Evolutionary conservation across 1,140 invertebrate genomes (phyloP), one percentile per base, ranked within the genome.

Genomic region (Trachymyrmex septentrionalis): DNA sequence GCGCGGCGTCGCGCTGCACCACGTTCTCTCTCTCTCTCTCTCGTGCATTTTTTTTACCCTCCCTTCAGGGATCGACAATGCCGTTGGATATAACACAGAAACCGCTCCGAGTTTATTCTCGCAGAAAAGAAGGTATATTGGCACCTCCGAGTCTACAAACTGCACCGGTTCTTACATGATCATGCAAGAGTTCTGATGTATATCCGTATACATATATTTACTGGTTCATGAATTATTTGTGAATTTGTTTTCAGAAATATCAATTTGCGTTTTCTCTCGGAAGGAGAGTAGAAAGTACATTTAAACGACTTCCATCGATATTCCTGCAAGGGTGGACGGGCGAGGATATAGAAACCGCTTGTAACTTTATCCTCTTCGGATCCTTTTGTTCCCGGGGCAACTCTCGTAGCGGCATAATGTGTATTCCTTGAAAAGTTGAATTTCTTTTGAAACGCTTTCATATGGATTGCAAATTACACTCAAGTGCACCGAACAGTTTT

Each of bases 361-460:
- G 66, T 14, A 12, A 48, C 38, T 19, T 50, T 19, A 7, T 48
- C 14, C 24, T 27, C 7, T n/a, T 30, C 21, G 0, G 64, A 57
- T 81, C 78, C 71, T 84, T 75, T 73, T 34, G 24, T 44, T 10
- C 27, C 14, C 21, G 1, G 55, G 7, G 57, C 7, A 48, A 16
- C 3, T 48, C 66, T 59, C 4, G 19, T 16, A 44, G n/a, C 34
- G 6, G 19, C 14, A 10, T 21, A n/a, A n/a, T 10, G 7, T 55
- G 10, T 61, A 24, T 75, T 84, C 55, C 12, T 14, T 61, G 69
- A 84, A 84, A 63, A n/a, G n/a, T 61, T 61, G 55, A 61, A 48
- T 63, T 75, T 75, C 80, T 59, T 14, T 9, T 7, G 38, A 84
- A 84, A 19, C 48, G 27, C 55, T 67, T 67, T 67, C 30, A 5